Percentiles rank a stretch among this genome's conserved stretches.
These are phyloP conservation scores for Glyptemys insculpta DNA, from an alignment of 2,797 vertebrate species.

Conservation along the genomic window DNA sequence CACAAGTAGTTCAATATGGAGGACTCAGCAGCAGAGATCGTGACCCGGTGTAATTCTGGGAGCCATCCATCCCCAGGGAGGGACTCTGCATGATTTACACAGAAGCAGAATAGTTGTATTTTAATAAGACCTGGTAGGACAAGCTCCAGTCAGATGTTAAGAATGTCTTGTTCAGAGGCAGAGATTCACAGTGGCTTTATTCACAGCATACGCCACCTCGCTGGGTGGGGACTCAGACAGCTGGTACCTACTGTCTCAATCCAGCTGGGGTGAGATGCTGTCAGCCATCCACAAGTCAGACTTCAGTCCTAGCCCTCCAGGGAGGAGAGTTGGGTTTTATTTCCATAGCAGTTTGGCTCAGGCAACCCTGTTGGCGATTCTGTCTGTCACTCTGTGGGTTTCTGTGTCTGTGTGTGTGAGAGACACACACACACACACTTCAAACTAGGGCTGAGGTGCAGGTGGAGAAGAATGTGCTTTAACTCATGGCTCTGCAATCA, in stretches of 20 bases:
- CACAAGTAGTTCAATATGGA: not conserved
- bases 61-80: not conserved
- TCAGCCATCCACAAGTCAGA: not conserved
- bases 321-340: not conserved
- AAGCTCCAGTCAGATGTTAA: slow-evolving; percentile 30
- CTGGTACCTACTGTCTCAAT: slow-evolving; percentile 33
- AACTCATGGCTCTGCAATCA: not conserved
- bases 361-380: not conserved
- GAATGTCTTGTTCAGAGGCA: slow-evolving; percentile 45
- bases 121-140: not conserved
- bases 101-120: not conserved
- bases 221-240: not conserved
- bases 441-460: not conserved
- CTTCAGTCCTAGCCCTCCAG: not conserved
- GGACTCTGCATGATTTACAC: not conserved
- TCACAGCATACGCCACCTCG: not conserved
- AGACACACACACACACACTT: not conserved
- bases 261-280: not conserved
- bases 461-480: not conserved
- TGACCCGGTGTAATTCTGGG: not conserved
- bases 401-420: not conserved
- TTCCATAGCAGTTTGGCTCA: not conserved
- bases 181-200: not conserved
- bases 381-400: too few relatives aligned
- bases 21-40: not conserved